Percentiles rank a stretch among this genome's conserved stretches.
phyloP scores from a whole-genome alignment of 2,888 invertebrate species.

The Marasmarcha lunaedactyla region DNA sequence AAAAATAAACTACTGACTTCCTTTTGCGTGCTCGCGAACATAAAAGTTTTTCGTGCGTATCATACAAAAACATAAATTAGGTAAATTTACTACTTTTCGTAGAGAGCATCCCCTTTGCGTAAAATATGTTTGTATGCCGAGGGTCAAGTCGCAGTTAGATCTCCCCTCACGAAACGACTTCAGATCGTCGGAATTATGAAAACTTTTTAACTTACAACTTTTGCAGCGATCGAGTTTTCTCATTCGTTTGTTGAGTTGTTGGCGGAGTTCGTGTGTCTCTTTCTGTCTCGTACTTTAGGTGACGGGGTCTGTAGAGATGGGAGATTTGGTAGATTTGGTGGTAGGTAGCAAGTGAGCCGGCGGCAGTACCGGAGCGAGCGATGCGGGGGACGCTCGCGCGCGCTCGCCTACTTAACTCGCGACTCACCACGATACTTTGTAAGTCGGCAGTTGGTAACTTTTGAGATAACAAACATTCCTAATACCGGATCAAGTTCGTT shows the following conservation, averaged over 20 bases:
- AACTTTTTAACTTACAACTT: slow-evolving; percentile 67
- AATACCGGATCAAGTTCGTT: slow-evolving; percentile 39
- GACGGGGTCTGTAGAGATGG: slow-evolving; percentile 9
- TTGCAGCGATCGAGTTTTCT: slow-evolving; percentile 44
- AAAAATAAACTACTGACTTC: slow-evolving; percentile 54
- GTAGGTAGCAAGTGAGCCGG: slow-evolving; percentile 13
- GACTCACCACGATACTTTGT: slow-evolving; percentile 47
- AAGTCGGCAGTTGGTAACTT: no score
- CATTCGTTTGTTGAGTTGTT: slow-evolving; percentile 39
- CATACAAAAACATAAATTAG: slow-evolving; percentile 66
- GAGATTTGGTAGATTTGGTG: slow-evolving; percentile 22
- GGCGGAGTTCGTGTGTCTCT: slow-evolving; percentile 33
- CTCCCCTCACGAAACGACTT: slow-evolving; percentile 46
- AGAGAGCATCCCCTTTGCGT: slow-evolving; percentile 60
- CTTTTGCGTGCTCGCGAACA: slow-evolving; percentile 61
- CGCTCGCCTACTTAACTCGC: slow-evolving; percentile 32
- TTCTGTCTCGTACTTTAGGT: slow-evolving; percentile 25
- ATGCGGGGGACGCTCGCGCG: slow-evolving; percentile 52
- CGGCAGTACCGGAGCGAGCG: slow-evolving; percentile 51
- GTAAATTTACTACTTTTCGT: slow-evolving; percentile 57
- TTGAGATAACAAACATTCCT: slow-evolving; percentile 16
- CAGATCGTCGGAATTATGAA: slow-evolving; percentile 58
- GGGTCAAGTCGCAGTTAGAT: slow-evolving; percentile 56
- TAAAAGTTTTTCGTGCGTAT: slow-evolving; percentile 66
- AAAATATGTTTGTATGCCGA: slow-evolving; percentile 60